Evolutionary conservation across 2,888 invertebrate genomes (phyloP).

Genomic region (Zhuqinia jingwanae): DNA sequence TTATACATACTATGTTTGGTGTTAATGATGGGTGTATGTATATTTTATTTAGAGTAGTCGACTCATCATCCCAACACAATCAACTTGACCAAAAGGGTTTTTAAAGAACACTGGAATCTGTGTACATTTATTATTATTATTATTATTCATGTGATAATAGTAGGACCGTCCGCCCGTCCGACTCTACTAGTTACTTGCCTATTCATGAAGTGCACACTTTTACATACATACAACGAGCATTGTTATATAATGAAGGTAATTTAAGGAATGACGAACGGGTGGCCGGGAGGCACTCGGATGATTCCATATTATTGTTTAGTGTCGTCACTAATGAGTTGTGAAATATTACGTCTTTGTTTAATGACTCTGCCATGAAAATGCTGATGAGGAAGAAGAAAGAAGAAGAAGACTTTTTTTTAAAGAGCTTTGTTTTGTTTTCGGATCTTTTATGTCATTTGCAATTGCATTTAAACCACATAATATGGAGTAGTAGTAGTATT

Average conservation of each 20-base stretch:
- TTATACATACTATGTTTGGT: background rate
- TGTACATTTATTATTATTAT: conserved; percentile 22
- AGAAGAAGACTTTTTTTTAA: too few species aligned
- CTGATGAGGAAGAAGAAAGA: conserved; percentile 15
- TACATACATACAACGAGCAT: background rate
- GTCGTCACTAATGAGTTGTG: conserved; percentile 70
- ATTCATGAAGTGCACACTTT: background rate
- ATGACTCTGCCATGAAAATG: conserved; percentile 52
- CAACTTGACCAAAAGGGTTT: background rate
- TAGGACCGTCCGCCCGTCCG: background rate
- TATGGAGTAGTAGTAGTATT: too few species aligned
- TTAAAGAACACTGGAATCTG: background rate
- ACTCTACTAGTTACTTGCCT: too few species aligned
- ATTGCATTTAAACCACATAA: background rate
- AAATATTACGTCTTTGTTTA: conserved; percentile 68
- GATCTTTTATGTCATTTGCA: conserved; percentile 25
- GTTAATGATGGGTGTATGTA: conserved; percentile 30
- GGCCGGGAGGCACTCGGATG: conserved; percentile 63
- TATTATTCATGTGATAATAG: too few species aligned
- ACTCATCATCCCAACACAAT: too few species aligned
- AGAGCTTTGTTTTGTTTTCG: background rate
- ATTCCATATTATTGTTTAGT: conserved; percentile 55
- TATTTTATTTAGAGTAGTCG: background rate
- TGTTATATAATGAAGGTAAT: conserved; percentile 32
- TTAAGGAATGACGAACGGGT: conserved; percentile 58